A percentile compares a stretch with the other conserved stretches of the same genome.
Conservation (phyloP, 1,140 invertebrate species). For the Solen grandis region DNA sequence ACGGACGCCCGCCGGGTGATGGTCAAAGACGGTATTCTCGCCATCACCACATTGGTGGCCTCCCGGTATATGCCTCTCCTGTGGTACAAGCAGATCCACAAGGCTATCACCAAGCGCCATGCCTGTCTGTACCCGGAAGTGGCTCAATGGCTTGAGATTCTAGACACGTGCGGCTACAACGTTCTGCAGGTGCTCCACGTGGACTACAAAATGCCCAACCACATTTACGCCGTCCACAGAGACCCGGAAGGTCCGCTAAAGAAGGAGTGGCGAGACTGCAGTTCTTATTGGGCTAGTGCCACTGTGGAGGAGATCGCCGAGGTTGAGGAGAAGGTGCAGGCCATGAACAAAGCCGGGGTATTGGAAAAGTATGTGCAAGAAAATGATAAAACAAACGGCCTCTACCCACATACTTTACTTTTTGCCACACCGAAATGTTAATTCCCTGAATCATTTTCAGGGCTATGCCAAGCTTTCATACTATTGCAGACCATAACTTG, state of each 20-base stretch:
- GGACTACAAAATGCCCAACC: background rate
- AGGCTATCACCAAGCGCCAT: background rate
- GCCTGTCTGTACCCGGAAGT: background rate
- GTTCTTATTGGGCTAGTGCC: slow-evolving; percentile 25
- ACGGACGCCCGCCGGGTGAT: slow-evolving; percentile 21
- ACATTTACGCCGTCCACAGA: background rate
- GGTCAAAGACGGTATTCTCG: background rate
- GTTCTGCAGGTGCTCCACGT: background rate
- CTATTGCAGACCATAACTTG: no score
- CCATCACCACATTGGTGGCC: background rate
- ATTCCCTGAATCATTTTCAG: no score
- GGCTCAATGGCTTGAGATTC: slow-evolving; percentile 5
- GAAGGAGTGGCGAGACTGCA: slow-evolving; percentile 27
- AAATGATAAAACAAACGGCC: background rate
- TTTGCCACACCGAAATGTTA: no score
- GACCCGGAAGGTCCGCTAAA: slow-evolving; percentile 25
- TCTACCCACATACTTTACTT: no score
- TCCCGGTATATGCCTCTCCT: background rate
- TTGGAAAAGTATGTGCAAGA: slow-evolving; percentile 7
- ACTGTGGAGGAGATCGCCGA: slow-evolving; percentile 8
- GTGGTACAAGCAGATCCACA: slow-evolving; percentile 21
- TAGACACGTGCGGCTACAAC: background rate
- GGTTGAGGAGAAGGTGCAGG: slow-evolving; percentile 2
- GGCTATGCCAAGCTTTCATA: no score
- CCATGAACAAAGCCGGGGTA: background rate